Evolutionary conservation across 1,140 invertebrate species (phyloP), one percentile per base, ranked within the genome.

Genomic region (Drosophila oshimai): DNA sequence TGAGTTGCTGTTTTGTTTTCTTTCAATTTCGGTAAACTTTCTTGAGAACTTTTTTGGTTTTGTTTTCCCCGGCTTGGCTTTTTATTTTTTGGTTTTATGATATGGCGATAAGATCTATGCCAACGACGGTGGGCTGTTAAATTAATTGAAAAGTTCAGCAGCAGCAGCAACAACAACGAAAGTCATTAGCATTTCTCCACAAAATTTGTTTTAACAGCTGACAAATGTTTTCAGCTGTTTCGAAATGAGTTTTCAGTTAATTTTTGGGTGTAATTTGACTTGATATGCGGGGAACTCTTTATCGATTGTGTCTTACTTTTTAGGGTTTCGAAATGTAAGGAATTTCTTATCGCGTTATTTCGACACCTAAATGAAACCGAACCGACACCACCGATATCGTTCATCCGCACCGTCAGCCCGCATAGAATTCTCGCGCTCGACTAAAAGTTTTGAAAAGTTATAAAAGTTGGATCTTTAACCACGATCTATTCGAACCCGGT

Each of bases 61-160:
- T 39, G 29, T 47, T 49, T 47, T 61, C 12, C 15, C 9, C 51
- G 24, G 28, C 37, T 4, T 10, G 33, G 28, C 49, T 61, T 61
- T 61, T 51, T 47, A 34, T 73, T 45, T 62, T 69, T 65, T 72
- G 50, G 50, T 76, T 81, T 84, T 84, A 86, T 80, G 80, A 84
- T 75, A 57, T 26, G 67, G 34, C 60, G 80, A 86, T 86, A 86
- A 86, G 80, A 84, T 84, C 80, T 86, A 75, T 86, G 80, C 74
- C 75, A 67, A 67, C 53, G 64, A 71, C 57, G 53, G 45, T 15
- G 51, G 44, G 79, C 65, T 84, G 37, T 79, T 72, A 79, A 86
- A 86, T 86, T 86, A 86, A 86, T 87, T 86, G 81, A 80, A 86
- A 86, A 84, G 81, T 86, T 86, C 70, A 72, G 44, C 75, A 49